Conservation (phyloP, 2,113 vertebrate species). For the Pelusios castaneus region DNA sequence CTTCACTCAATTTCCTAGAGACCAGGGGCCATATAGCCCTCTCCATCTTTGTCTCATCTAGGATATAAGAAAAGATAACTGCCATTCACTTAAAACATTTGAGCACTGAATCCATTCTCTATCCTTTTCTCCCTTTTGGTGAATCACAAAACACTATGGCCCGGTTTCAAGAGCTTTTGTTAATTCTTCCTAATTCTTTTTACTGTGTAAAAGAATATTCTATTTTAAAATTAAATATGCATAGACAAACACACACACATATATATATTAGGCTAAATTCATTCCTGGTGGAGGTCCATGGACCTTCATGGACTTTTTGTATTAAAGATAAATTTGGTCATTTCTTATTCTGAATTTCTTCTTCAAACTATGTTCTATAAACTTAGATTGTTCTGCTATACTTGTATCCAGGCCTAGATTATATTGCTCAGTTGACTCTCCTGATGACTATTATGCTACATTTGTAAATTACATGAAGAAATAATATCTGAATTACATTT, state of each 20-base stretch:
- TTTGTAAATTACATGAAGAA: slow-evolving; percentile 11
- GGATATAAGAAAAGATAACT: neutral
- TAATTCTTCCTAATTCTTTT: neutral
- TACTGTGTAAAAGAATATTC: neutral
- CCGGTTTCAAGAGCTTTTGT: neutral
- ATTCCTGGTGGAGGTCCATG: neutral
- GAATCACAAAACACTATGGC: neutral
- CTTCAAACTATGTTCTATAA: neutral
- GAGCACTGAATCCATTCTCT: neutral
- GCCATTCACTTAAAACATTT: neutral
- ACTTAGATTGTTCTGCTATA: neutral
- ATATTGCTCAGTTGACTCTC: neutral
- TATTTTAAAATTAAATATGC: neutral
- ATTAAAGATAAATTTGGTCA: neutral
- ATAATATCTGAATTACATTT: slow-evolving; percentile 26
- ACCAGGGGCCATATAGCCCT: neutral
- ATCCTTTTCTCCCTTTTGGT: neutral
- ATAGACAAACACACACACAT: neutral
- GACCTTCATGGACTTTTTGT: rapidly evolving
- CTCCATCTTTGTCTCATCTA: neutral
- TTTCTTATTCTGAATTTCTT: neutral
- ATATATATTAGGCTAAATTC: neutral
- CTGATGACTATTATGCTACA: neutral
- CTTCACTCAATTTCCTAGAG: neutral
- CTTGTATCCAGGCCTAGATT: neutral